These are phyloP conservation scores for Chaetura pelagica DNA, from an alignment of 2,113 vertebrate species.

Conservation along the genomic window DNA sequence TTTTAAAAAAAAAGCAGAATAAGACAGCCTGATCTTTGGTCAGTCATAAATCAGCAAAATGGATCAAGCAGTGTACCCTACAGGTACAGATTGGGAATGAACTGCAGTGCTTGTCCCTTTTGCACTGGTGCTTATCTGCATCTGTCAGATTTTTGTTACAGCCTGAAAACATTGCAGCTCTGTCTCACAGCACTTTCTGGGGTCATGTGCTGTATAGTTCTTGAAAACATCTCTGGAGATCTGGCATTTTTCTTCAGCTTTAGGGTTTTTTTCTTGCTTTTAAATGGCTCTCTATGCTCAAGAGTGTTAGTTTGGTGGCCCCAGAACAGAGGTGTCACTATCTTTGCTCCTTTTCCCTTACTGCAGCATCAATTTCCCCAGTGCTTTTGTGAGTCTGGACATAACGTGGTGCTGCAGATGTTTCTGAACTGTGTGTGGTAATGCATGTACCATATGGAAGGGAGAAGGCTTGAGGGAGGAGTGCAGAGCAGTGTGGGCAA, in stretches of 20 bases:
- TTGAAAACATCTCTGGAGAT: neutral
- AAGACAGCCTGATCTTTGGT: neutral
- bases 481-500: neutral
- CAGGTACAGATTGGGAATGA: neutral
- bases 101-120: neutral
- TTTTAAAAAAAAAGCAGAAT: neutral
- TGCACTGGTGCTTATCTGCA: neutral
- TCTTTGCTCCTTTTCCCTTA: neutral
- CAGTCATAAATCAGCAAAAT: neutral
- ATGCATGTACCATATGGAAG: neutral
- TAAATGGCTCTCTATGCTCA: neutral
- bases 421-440: neutral
- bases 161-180: neutral
- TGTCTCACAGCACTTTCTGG: neutral
- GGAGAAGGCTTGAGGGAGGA: neutral
- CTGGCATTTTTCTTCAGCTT: neutral
- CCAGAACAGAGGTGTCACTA: conserved; percentile 1
- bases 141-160: neutral
- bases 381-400: neutral
- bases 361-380: neutral
- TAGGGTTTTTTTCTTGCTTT: neutral
- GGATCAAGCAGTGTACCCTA: neutral
- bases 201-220: neutral
- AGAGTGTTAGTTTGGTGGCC: neutral
- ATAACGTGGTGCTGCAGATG: neutral